phyloP scores from a whole-genome alignment of 2,797 vertebrate genomes.

The Ficedula albicollis region DNA sequence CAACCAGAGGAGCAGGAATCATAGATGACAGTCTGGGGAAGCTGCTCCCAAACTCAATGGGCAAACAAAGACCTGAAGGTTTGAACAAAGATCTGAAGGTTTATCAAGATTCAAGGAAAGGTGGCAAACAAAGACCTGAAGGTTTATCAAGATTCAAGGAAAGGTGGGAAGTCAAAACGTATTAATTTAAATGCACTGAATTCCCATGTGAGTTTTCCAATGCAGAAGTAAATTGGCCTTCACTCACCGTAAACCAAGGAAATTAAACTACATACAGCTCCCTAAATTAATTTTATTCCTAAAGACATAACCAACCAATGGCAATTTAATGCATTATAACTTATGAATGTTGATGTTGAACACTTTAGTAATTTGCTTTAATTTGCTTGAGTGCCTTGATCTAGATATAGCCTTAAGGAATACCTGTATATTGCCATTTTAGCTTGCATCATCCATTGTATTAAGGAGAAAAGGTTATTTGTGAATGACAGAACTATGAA shows the following conservation, averaged over 20 bases:
- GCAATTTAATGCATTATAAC: constrained; percentile 42
- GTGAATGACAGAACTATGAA: not conserved
- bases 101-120: not conserved
- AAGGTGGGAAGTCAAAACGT: constrained; percentile 21
- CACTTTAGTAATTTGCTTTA: constrained; percentile 51
- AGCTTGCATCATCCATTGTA: constrained; percentile 28
- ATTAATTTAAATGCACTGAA: constrained; percentile 17
- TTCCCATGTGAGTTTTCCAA: not conserved
- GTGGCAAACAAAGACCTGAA: not conserved
- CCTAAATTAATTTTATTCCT: constrained; percentile 31
- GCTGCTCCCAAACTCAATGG: not conserved
- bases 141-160: not conserved
- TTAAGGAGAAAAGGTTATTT: not conserved
- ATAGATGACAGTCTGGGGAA: not conserved
- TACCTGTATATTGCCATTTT: not conserved
- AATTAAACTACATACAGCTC: constrained; percentile 38
- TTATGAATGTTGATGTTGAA: constrained; percentile 51
- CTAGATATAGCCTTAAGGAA: constrained; percentile 50
- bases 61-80: not conserved
- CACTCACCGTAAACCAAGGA: constrained; percentile 35
- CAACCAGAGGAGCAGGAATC: constrained; percentile 40
- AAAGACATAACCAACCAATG: constrained; percentile 33
- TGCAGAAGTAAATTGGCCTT: not conserved
- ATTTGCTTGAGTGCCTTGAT: constrained; percentile 48
- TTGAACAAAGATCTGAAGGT: too few relatives aligned